Evolutionary conservation across 2,797 vertebrate species (phyloP).

Genomic region (Ispidina lecontei): DNA sequence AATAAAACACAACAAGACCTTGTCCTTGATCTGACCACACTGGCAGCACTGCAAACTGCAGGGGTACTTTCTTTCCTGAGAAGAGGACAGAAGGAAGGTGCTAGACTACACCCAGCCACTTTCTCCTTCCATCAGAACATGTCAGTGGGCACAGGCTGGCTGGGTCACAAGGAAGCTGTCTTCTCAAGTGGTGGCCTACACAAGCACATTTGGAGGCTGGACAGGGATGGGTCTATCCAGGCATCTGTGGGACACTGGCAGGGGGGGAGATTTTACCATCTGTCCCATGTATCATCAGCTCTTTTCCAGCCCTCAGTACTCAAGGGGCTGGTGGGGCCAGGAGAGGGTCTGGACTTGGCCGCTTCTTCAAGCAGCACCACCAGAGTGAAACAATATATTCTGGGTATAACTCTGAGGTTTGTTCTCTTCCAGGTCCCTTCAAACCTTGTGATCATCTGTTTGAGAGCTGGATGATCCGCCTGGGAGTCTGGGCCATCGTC

Average conservation of each 20-base stretch:
- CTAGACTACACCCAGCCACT: background rate
- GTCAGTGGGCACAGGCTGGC: background rate
- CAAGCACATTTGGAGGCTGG: background rate
- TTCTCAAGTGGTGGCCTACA: background rate
- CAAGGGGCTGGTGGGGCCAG: background rate
- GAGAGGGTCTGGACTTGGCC: background rate
- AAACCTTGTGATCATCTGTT: constrained; percentile 93
- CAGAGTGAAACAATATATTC: background rate
- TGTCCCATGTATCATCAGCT: background rate
- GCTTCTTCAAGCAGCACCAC: background rate
- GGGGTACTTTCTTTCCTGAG: background rate
- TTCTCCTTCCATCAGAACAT: background rate
- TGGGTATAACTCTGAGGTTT: background rate
- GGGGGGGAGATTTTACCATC: background rate
- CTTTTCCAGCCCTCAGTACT: background rate
- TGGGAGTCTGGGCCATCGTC: constrained; percentile 90
- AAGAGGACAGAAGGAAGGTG: background rate
- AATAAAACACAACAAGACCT: background rate
- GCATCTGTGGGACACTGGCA: background rate
- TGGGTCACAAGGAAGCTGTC: background rate
- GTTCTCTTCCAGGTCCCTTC: constrained; percentile 88
- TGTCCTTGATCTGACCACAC: background rate
- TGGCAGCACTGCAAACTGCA: background rate
- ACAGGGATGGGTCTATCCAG: background rate
- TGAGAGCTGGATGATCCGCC: constrained; percentile 93